Percentiles rank a stretch among this genome's conserved stretches.
Conservation (phyloP, 2,797 vertebrate genomes). For the Vespertilio murinus region DNA sequence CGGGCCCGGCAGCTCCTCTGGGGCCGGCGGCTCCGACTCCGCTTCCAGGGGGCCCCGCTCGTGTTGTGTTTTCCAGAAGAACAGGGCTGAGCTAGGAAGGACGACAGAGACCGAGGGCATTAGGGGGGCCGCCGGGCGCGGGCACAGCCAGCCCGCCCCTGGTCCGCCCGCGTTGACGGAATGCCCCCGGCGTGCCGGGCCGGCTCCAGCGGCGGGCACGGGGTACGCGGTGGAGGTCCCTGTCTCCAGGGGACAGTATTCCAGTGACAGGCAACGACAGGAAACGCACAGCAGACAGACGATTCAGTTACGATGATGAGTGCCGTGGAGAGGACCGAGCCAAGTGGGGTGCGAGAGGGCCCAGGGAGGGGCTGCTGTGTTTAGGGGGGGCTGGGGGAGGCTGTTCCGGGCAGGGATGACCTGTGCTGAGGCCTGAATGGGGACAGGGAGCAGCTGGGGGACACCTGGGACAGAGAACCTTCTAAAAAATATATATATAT, state of each 20-base stretch:
- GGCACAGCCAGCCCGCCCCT: neutral
- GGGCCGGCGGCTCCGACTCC: neutral
- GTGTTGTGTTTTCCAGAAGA: neutral
- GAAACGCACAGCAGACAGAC: neutral
- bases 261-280: neutral
- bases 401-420: neutral
- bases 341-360: neutral
- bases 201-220: rapidly evolving
- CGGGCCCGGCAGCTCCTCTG: neutral
- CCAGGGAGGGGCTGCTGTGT: too few relatives aligned
- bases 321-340: neutral
- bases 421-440: neutral
- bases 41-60: neutral
- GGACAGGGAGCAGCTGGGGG: neutral
- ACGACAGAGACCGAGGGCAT: neutral
- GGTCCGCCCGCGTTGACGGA: rapidly evolving
- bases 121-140: neutral
- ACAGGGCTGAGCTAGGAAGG: too few relatives aligned
- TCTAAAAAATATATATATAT: too few relatives aligned
- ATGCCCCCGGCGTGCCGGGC: neutral
- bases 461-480: neutral
- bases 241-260: neutral
- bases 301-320: rapidly evolving
- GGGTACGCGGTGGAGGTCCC: neutral
- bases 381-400: too few relatives aligned